Evolutionary conservation across 2,797 vertebrate species (phyloP).

Genomic region (Spizella passerina): DNA sequence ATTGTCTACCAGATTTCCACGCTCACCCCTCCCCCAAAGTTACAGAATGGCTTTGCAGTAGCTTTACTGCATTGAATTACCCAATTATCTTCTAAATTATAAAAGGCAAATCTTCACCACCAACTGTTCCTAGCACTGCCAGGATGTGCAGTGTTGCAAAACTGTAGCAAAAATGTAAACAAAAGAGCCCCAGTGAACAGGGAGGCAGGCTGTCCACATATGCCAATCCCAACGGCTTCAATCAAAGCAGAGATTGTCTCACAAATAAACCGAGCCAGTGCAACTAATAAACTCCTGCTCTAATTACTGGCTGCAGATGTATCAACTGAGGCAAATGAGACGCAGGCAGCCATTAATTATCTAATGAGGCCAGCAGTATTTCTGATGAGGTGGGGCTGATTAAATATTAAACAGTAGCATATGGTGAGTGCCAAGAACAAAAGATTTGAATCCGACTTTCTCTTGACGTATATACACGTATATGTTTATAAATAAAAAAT

Average conservation of each 20-base stretch:
- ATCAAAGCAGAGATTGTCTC: conserved; percentile 78
- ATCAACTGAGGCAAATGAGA: conserved; percentile 83
- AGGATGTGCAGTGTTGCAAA: conserved; percentile 76
- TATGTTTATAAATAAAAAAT: neutral
- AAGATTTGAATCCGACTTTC: conserved; percentile 48
- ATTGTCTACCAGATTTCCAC: conserved; percentile 20
- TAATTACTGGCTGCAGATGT: conserved; percentile 89
- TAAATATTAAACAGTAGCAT: conserved; percentile 89
- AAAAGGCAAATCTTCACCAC: conserved; percentile 77
- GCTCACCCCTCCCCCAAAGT: conserved; percentile 13
- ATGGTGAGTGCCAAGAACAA: conserved; percentile 81
- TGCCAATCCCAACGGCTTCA: conserved; percentile 76
- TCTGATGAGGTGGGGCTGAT: conserved; percentile 86
- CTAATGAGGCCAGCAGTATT: conserved; percentile 84
- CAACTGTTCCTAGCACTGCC: conserved; percentile 76
- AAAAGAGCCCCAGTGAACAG: conserved; percentile 73
- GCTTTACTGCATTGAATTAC: conserved; percentile 72
- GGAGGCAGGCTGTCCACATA: conserved; percentile 73
- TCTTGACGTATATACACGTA: neutral
- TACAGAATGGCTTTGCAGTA: conserved; percentile 58
- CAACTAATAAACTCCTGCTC: conserved; percentile 83
- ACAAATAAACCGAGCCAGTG: conserved; percentile 80
- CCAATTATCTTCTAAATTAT: conserved; percentile 83
- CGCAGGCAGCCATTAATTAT: conserved; percentile 85
- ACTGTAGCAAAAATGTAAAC: conserved; percentile 79